Conservation (phyloP, 2,797 vertebrate genomes). For the Spinus pinus region DNA sequence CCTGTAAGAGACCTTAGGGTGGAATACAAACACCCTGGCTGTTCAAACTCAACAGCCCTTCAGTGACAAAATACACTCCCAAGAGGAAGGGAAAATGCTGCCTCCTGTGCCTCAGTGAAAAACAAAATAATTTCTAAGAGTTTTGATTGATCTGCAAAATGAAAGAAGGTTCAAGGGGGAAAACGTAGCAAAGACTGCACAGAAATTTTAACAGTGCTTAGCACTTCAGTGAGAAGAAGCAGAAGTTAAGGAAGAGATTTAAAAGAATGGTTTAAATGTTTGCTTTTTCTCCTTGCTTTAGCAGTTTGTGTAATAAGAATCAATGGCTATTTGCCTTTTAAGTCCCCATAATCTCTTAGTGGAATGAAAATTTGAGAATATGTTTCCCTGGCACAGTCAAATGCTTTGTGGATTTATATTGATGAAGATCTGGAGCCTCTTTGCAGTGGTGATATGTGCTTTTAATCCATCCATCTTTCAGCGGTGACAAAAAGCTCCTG, state of each 20-base stretch:
- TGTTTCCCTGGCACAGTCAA: neutral
- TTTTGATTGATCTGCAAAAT: neutral
- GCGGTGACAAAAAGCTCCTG: slow-evolving; percentile 9
- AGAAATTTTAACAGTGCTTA: neutral
- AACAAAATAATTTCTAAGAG: neutral
- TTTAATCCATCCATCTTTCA: slow-evolving; percentile 52
- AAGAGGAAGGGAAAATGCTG: neutral
- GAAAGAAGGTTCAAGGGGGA: neutral
- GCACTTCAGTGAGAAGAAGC: neutral
- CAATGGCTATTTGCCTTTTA: slow-evolving; percentile 41
- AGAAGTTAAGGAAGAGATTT: neutral
- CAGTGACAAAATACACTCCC: neutral
- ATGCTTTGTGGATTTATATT: slow-evolving; percentile 40
- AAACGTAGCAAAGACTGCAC: neutral
- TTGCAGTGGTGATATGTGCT: neutral
- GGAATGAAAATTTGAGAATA: slow-evolving; percentile 15
- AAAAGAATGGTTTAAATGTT: neutral
- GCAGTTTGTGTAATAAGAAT: slow-evolving; percentile 6
- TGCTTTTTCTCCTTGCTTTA: slow-evolving; percentile 36
- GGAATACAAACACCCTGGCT: neutral
- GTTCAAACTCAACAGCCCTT: neutral
- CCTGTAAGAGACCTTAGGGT: neutral
- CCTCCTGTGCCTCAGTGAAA: neutral
- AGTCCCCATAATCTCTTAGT: neutral
- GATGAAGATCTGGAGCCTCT: neutral